These are phyloP conservation scores for Halictus rubicundus DNA, from an alignment of 1,140 invertebrate genomes.

Conservation along the genomic window DNA sequence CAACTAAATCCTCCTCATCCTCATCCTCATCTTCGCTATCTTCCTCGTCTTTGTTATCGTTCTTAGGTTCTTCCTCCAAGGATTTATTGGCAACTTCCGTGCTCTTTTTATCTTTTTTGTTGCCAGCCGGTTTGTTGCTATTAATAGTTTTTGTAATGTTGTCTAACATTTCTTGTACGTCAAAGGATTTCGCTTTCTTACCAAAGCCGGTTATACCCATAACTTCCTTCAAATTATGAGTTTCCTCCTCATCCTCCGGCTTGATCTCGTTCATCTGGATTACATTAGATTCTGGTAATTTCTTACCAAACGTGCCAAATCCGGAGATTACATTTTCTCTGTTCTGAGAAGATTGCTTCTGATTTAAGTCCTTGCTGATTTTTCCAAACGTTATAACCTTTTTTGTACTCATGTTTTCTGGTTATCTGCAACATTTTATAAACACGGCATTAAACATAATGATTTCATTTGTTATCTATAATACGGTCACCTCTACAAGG, in stretches of 20 bases:
- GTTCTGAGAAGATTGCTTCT: slow-evolving; percentile 58
- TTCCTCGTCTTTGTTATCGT: slow-evolving; percentile 73
- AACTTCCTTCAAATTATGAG: slow-evolving; percentile 84
- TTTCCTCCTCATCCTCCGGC: slow-evolving; percentile 85
- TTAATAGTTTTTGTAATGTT: slow-evolving; percentile 76
- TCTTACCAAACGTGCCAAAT: slow-evolving; percentile 84
- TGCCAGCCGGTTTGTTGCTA: slow-evolving; percentile 73
- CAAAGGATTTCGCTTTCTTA: slow-evolving; percentile 88
- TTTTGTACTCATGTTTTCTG: slow-evolving; percentile 51
- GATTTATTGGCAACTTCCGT: slow-evolving; percentile 67
- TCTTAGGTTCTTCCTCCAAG: slow-evolving; percentile 59
- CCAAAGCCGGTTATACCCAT: slow-evolving; percentile 90
- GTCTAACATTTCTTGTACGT: slow-evolving; percentile 83
- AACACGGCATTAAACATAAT: no score
- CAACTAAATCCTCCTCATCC: slow-evolving; percentile 82
- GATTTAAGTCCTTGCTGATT: slow-evolving; percentile 75
- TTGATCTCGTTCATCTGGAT: slow-evolving; percentile 83
- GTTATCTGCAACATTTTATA: neutral
- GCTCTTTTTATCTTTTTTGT: slow-evolving; percentile 79
- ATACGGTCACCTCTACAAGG: neutral
- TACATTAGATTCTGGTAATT: slow-evolving; percentile 72
- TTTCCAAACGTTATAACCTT: slow-evolving; percentile 83
- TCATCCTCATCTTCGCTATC: slow-evolving; percentile 63
- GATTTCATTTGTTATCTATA: neutral
- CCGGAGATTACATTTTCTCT: slow-evolving; percentile 73